A percentile compares a stretch with the other conserved stretches of the same genome.
Evolutionary conservation across 1,140 invertebrate genomes (phyloP).

Genomic region (Drosophila virilis): DNA sequence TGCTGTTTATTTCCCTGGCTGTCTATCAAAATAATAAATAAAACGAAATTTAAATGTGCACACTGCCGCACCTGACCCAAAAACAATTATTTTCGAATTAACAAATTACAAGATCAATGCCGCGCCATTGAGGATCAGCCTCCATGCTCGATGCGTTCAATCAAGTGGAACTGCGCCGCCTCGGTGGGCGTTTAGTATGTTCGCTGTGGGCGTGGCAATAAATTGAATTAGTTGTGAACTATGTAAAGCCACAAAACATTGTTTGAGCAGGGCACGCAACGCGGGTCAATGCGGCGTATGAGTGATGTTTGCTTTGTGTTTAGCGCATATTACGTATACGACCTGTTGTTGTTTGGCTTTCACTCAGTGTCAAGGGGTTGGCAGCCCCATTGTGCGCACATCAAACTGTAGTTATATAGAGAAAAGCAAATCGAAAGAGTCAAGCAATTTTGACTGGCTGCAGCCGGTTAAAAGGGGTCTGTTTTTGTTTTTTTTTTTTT

Average conservation of each 20-base stretch:
- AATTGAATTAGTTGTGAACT: slow-evolving; percentile 51
- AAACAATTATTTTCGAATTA: slow-evolving; percentile 79
- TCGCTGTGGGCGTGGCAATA: slow-evolving; percentile 19
- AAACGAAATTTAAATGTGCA: slow-evolving; percentile 8
- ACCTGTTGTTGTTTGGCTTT: slow-evolving; percentile 27
- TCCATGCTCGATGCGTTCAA: slow-evolving; percentile 52
- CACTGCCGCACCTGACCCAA: slow-evolving; percentile 33
- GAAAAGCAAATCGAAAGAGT: background rate
- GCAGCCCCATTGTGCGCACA: slow-evolving; percentile 12
- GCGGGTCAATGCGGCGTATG: slow-evolving; percentile 53
- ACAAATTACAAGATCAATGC: slow-evolving; percentile 80
- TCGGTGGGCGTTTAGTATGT: background rate
- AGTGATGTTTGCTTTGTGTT: slow-evolving; percentile 36
- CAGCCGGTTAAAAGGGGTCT: too few relatives aligned
- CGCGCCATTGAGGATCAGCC: slow-evolving; percentile 50
- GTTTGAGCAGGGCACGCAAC: too few relatives aligned
- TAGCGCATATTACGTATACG: slow-evolving; percentile 66
- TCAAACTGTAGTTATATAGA: background rate
- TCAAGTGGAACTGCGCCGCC: slow-evolving; percentile 60
- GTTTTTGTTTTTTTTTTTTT: too few relatives aligned
- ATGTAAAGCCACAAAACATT: slow-evolving; percentile 28
- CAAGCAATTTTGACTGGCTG: background rate
- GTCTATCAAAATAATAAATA: slow-evolving; percentile 60
- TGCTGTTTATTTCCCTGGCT: slow-evolving; percentile 60
- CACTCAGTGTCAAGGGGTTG: slow-evolving; percentile 62